Conservation (phyloP, 2,113 vertebrate species). For the Jaculus jaculus region DNA sequence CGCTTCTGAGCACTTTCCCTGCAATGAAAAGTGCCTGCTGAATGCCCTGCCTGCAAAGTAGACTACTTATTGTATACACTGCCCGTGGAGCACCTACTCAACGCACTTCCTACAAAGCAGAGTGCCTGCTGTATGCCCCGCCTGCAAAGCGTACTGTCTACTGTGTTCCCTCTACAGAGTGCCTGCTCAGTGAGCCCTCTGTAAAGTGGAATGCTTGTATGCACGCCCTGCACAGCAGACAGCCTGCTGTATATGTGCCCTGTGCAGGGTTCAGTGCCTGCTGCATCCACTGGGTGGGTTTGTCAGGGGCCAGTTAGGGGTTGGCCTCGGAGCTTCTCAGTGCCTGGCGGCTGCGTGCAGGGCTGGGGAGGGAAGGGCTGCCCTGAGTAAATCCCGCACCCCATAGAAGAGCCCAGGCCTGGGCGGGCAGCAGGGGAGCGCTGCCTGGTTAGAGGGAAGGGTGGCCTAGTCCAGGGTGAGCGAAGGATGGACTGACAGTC, state of each 20-base stretch:
- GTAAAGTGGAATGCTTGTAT: not conserved
- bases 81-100: too few relatives aligned
- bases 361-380: too few relatives aligned
- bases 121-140: not conserved
- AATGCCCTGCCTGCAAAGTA: not conserved
- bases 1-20: not conserved
- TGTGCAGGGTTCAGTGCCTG: not conserved
- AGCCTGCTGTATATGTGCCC: not conserved
- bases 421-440: fast-evolving
- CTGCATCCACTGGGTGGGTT: not conserved
- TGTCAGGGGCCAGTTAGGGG: too few relatives aligned
- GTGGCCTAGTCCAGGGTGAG: not conserved
- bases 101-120: not conserved
- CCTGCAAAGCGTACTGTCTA: not conserved
- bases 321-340: not conserved
- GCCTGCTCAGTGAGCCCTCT: not conserved
- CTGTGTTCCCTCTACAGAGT: not conserved
- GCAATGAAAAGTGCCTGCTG: not conserved
- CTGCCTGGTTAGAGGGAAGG: too few relatives aligned
- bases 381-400: too few relatives aligned
- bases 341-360: too few relatives aligned
- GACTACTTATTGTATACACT: not conserved
- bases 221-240: not conserved
- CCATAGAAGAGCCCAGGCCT: too few relatives aligned
- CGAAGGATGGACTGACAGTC: not conserved